Percentiles rank a stretch among this genome's conserved stretches.
phyloP scores from a whole-genome alignment of 1,140 invertebrate genomes.

The Saccostrea cuccullata region DNA sequence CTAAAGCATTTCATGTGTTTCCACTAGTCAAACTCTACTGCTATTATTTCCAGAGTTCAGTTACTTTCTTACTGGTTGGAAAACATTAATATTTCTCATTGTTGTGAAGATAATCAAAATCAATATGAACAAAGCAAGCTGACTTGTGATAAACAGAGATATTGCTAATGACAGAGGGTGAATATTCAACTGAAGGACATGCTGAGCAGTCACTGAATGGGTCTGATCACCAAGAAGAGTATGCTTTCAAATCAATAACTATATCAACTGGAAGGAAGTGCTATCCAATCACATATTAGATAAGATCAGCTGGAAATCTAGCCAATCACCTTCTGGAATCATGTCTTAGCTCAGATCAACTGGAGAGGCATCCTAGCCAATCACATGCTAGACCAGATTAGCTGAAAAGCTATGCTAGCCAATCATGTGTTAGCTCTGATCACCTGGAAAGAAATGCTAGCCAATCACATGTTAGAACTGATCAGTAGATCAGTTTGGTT shows the following conservation, averaged over 20 bases:
- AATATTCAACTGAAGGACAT: neutral
- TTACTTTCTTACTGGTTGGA: conserved; percentile 14
- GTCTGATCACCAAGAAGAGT: neutral
- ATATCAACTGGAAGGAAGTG: neutral
- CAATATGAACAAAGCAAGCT: neutral
- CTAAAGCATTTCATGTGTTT: neutral
- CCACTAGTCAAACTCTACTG: neutral
- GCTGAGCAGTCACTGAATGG: neutral
- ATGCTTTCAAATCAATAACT: neutral
- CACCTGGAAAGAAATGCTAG: neutral
- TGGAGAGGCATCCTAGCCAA: neutral
- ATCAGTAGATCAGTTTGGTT: no score
- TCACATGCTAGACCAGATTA: neutral
- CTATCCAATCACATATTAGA: neutral
- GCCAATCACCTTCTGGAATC: neutral
- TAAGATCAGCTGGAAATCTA: neutral
- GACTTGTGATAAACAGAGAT: neutral
- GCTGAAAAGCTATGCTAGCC: neutral
- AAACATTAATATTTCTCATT: neutral
- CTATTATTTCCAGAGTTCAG: neutral
- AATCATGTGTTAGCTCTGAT: neutral
- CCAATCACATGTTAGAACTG: neutral
- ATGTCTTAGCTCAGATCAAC: neutral
- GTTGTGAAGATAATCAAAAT: conserved; percentile 15
- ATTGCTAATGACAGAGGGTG: neutral